These are phyloP conservation scores for Coregonus ussuriensis DNA, from an alignment of 2,797 vertebrate genomes.

Conservation along the genomic window DNA sequence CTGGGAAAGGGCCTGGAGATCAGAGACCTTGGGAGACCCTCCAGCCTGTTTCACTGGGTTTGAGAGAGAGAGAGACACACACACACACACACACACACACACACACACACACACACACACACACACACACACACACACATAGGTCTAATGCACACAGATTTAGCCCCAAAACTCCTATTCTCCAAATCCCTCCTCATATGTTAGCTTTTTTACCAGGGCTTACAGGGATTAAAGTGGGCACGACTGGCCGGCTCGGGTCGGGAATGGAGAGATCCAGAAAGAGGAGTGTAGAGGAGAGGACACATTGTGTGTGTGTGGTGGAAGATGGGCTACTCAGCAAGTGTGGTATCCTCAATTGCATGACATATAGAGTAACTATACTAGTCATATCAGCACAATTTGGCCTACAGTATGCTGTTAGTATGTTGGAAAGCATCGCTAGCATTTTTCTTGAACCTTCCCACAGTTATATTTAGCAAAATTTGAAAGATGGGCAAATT, in stretches of 20 bases:
- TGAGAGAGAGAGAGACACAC: not conserved
- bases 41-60: slow-evolving; percentile 21
- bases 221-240: slow-evolving; percentile 72
- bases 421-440: no score
- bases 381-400: no score
- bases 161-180: slow-evolving; percentile 68
- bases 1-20: not conserved
- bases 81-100: no score
- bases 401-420: no score
- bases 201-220: slow-evolving; percentile 70
- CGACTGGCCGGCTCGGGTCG: slow-evolving; percentile 50
- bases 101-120: no score
- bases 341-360: not conserved
- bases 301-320: slow-evolving; percentile 1
- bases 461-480: no score
- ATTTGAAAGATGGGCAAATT: no score
- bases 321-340: not conserved
- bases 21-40: not conserved
- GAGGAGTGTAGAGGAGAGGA: slow-evolving; percentile 22
- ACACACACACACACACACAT: slow-evolving; percentile 29
- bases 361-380: no score
- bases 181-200: slow-evolving; percentile 78
- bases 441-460: no score
- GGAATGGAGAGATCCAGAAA: slow-evolving; percentile 46
- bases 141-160: slow-evolving; percentile 73